Evolutionary conservation across 1,140 invertebrate species (phyloP), one percentile per base, ranked within the genome.

Genomic region (Adelges cooleyi): DNA sequence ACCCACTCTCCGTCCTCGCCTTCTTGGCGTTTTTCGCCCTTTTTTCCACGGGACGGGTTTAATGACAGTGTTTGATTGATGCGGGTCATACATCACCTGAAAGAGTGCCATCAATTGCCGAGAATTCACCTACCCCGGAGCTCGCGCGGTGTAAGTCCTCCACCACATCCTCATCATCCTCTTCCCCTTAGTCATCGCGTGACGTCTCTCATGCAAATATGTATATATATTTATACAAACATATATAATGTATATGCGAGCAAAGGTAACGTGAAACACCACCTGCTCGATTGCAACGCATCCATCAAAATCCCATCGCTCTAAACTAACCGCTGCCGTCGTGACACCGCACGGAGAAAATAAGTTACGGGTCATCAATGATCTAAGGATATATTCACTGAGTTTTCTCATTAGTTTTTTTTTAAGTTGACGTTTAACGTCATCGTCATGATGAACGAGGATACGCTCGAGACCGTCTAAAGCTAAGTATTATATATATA

Each of bases 51-150:
- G n/a, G 56, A 46, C 56, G 56, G 42, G 56, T 62, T 62, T 33
- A 33, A 62, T 22, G 42, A 48, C 56, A 48, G 56, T 20, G 25
- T 40, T 62, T 62, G 56, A 62, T 62, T 46, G 56, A 62, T 62
- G 56, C 27, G 25, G 56, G 56, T 62, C 56, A 48, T 62, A 62
- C 56, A 62, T 62, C 56, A 62, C 56, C 56, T 62, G 56, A 62
- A 62, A 62, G 56, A 48, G 56, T 62, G 56, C 56, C 56, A 62
- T 62, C 56, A 62, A 62, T 62, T 46, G 56, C 42, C 56, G 56
- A 20, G 44, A 13, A 11, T 11, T 33, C 29, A 33, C 29, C 29
- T 11, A 33, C 29, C 29, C 11, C 29, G 29, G 22, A 48, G 27
- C n/a, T 48, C 56, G n/a, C 17, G 33, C 20, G 40, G 13, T n/a